These are phyloP conservation scores for Druceiella hillmani DNA, from an alignment of 2,888 invertebrate genomes.

Conservation along the genomic window DNA sequence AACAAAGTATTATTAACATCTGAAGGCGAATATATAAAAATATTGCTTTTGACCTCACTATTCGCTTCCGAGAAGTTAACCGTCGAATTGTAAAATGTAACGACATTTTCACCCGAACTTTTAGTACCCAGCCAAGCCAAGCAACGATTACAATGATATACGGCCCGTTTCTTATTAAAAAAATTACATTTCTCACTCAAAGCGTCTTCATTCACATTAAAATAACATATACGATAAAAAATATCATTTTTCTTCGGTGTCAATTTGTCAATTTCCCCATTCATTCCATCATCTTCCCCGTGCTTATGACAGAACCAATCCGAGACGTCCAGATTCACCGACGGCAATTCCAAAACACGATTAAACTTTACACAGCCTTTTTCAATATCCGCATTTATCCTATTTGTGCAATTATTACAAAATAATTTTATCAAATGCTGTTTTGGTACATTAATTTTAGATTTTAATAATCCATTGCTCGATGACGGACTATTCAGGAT, in stretches of 20 bases:
- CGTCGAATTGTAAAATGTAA: slow-evolving; percentile 56
- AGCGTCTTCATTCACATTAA: slow-evolving; percentile 41
- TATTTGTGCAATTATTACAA: slow-evolving; percentile 41
- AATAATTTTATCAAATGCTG: slow-evolving; percentile 34
- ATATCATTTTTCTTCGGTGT: slow-evolving; percentile 51
- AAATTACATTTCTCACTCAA: slow-evolving; percentile 41
- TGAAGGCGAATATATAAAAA: slow-evolving; percentile 16
- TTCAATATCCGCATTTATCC: slow-evolving; percentile 39
- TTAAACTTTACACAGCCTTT: slow-evolving; percentile 52
- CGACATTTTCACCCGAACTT: slow-evolving; percentile 33
- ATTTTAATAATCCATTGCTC: neutral
- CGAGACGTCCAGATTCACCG: slow-evolving; percentile 51
- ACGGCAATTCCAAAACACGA: slow-evolving; percentile 57
- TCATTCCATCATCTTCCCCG: slow-evolving; percentile 28
- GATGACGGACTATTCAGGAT: slow-evolving; percentile 20
- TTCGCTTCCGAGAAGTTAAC: slow-evolving; percentile 36
- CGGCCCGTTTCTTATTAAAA: slow-evolving; percentile 40
- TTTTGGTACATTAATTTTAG: slow-evolving; percentile 32
- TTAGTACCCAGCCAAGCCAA: slow-evolving; percentile 53
- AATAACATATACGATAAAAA: slow-evolving; percentile 52
- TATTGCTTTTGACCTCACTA: slow-evolving; percentile 25
- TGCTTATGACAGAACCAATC: slow-evolving; percentile 64
- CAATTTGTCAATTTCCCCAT: slow-evolving; percentile 29
- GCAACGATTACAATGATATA: slow-evolving; percentile 53
- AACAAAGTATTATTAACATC: slow-evolving; percentile 17